Percentiles rank a stretch among this genome's conserved stretches.
Evolutionary conservation across 2,797 vertebrate species (phyloP).

Genomic region (Typhlichthys eigenmanni): DNA sequence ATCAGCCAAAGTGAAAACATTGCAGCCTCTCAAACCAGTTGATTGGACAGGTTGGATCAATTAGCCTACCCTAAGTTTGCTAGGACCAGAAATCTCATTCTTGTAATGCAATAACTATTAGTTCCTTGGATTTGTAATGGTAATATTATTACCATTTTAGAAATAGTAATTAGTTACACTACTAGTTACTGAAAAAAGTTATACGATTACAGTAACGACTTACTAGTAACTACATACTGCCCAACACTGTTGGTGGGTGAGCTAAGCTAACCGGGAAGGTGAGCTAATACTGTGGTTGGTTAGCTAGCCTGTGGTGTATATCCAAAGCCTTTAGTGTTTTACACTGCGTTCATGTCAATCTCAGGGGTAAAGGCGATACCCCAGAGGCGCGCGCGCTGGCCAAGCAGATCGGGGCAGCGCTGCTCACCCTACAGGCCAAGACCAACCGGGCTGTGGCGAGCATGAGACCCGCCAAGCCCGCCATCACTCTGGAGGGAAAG

Average conservation of each 20-base stretch:
- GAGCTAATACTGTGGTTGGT: conserved; percentile 1
- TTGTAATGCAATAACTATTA: no score
- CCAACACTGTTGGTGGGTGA: conserved; percentile 1
- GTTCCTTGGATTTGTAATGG: no score
- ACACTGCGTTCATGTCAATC: conserved; percentile 13
- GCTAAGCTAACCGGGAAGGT: background rate
- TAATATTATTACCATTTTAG: no score
- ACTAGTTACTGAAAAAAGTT: no score
- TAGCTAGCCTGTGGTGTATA: background rate
- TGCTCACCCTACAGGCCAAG: conserved; percentile 95
- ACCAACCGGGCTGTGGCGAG: conserved; percentile 94
- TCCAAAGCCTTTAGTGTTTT: background rate
- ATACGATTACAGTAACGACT: no score
- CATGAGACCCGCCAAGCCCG: conserved; percentile 93
- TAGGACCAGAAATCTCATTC: no score
- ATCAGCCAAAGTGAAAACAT: no score
- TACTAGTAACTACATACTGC: no score
- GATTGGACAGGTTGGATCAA: no score
- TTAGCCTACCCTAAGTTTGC: no score
- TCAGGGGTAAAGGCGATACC: conserved; percentile 94
- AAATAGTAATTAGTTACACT: no score
- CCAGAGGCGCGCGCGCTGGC: conserved; percentile 92
- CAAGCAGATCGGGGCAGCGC: conserved; percentile 91
- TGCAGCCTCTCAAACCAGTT: no score
- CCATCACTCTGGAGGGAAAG: conserved; percentile 94